Evolutionary conservation across 2,113 vertebrate genomes (phyloP), one percentile per base, ranked within the genome.

Genomic region (Barnardius zonarius): DNA sequence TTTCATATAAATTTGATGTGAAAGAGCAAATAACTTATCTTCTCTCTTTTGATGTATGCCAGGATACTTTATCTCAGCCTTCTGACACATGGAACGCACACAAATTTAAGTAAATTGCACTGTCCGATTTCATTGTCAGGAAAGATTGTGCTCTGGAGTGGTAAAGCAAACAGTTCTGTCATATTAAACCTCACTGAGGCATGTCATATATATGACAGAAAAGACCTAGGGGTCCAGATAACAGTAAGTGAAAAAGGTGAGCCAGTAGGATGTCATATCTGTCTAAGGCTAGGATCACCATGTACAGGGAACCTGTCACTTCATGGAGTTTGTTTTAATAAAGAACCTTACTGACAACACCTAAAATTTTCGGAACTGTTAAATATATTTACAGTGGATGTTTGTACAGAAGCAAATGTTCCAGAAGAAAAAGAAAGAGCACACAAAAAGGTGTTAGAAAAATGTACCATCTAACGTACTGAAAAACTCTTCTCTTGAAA

Each of bases 241-340:
- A 93, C 98, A 98, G 97, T 97, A 98, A 97, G 97, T 97, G 98
- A 98, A 98, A 98, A 97, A 97, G 96, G 95, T 96, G 94, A 97
- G 89, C 91, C 92, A 95, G 94, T 70, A 92, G 68, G 92, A 96
- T 91, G 93, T 96, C 97, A 89, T 90, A 94, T 90, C 83, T 96
- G 96, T 97, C 91, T 95, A 96, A 91, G 67, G 79, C 28, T 69
- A 62, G 91, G 62, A 87, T 93, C 27, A 55, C 92, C 30, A 64
- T 0, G 8, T 54, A 88, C 48, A 1, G 3, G 72, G 70, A 64
- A 87, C 48, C 84, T 83, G 86, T 96, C 91, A 92, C 90, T 93
- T 97, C 86, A 74, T 25, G 37, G 54, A 83, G 76, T 83, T 91
- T 67, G 70, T 74, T 94, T 77, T 69, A 82, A 86, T 44, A 61